phyloP scores from a whole-genome alignment of 2,888 invertebrate species.

The Ennomos erosarius region DNA sequence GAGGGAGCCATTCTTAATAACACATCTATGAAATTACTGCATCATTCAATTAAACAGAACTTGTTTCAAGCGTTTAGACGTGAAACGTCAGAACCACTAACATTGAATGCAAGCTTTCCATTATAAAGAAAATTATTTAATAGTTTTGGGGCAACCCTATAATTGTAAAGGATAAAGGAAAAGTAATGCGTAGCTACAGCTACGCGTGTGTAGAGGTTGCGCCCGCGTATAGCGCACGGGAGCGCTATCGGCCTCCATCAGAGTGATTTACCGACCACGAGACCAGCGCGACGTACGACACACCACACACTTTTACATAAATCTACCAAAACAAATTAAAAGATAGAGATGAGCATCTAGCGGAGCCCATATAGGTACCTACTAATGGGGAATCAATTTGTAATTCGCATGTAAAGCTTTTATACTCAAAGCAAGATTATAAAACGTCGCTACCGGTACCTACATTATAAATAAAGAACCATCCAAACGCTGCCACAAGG shows the following conservation, averaged over 20 bases:
- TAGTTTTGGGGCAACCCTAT: too few relatives aligned
- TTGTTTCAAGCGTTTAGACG: too few relatives aligned
- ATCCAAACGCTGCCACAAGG: too few relatives aligned
- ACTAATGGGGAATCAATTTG: conserved; percentile 27
- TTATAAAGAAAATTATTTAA: too few relatives aligned
- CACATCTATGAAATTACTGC: too few relatives aligned
- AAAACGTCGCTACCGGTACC: conserved; percentile 6
- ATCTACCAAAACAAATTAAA: conserved; percentile 33
- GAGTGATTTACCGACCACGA: conserved; percentile 68
- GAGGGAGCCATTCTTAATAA: too few relatives aligned
- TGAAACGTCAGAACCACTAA: too few relatives aligned
- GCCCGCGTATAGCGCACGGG: conserved; percentile 58
- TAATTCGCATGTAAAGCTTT: conserved; percentile 25
- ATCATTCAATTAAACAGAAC: too few relatives aligned
- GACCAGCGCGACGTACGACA: conserved; percentile 55
- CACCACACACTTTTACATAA: conserved; percentile 45
- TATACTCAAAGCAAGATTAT: conserved; percentile 6
- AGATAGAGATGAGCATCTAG: conserved; percentile 13
- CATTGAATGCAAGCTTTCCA: too few relatives aligned
- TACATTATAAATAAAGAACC: neutral
- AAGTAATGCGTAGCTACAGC: conserved; percentile 37
- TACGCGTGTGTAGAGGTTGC: conserved; percentile 32
- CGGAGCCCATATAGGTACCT: too few relatives aligned
- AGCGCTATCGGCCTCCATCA: conserved; percentile 76
- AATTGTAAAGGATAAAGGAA: conserved; percentile 1